phyloP scores from a whole-genome alignment of 1,140 invertebrate genomes.

The Anoplophora glabripennis region DNA sequence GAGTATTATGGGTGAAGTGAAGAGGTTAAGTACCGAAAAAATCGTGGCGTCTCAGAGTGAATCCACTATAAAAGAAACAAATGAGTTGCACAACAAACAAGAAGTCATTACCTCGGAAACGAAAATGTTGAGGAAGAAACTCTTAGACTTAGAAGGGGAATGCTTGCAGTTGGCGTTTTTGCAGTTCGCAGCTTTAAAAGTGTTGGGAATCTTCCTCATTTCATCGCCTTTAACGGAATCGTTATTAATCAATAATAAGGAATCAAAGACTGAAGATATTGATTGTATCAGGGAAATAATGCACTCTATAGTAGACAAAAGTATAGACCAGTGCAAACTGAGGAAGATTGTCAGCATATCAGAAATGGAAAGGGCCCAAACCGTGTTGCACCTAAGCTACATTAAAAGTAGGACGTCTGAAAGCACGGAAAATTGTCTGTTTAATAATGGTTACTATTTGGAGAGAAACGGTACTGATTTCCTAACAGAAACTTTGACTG shows the following conservation, averaged over 20 bases:
- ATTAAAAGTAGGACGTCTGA: slow-evolving; percentile 47
- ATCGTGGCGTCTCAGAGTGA: slow-evolving; percentile 34
- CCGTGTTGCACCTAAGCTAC: slow-evolving; percentile 54
- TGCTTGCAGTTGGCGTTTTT: slow-evolving; percentile 53
- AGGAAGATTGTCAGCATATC: slow-evolving; percentile 49
- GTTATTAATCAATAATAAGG: slow-evolving; percentile 49
- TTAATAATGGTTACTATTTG: background rate
- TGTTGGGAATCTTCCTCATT: slow-evolving; percentile 46
- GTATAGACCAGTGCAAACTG: slow-evolving; percentile 50
- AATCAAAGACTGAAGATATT: slow-evolving; percentile 19
- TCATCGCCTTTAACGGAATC: slow-evolving; percentile 53
- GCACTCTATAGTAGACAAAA: slow-evolving; percentile 50
- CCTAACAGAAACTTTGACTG: no score
- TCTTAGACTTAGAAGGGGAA: slow-evolving; percentile 49
- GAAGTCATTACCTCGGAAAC: slow-evolving; percentile 21
- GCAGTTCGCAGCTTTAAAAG: slow-evolving; percentile 60
- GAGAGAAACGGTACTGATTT: background rate
- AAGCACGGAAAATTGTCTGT: slow-evolving; percentile 23
- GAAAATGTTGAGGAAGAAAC: slow-evolving; percentile 42
- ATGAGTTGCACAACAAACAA: slow-evolving; percentile 17
- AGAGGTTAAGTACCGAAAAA: slow-evolving; percentile 42
- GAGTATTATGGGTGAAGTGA: slow-evolving; percentile 55
- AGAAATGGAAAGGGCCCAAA: slow-evolving; percentile 58
- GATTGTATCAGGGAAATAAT: slow-evolving; percentile 40
- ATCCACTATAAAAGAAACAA: slow-evolving; percentile 19